These are phyloP conservation scores for Apus apus DNA, from an alignment of 2,113 vertebrate species.

Conservation along the genomic window DNA sequence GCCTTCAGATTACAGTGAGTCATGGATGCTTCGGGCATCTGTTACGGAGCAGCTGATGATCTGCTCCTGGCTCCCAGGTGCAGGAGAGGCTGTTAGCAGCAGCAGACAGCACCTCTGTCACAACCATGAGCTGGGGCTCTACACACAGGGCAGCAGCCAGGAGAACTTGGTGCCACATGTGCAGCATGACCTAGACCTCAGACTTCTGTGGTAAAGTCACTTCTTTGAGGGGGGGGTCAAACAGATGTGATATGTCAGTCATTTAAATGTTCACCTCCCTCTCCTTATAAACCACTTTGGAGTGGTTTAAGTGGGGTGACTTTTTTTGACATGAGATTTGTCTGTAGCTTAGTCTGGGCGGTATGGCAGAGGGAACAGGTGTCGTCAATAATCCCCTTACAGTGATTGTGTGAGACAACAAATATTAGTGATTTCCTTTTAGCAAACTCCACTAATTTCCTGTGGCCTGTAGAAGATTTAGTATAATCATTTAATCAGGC, in stretches of 20 bases:
- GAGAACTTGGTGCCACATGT: not conserved
- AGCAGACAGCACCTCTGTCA: not conserved
- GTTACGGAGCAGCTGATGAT: constrained; percentile 15
- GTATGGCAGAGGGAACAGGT: not conserved
- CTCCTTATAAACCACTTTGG: not conserved
- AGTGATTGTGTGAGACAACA: not conserved
- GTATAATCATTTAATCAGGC: not conserved
- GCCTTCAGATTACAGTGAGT: constrained; percentile 29
- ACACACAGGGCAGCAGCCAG: not conserved
- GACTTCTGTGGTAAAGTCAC: not conserved
- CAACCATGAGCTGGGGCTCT: not conserved
- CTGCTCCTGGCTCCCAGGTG: not conserved
- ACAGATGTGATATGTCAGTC: not conserved
- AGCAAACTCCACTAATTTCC: constrained; percentile 24
- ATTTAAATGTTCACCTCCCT: not conserved
- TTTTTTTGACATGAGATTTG: not conserved
- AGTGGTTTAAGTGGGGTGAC: not conserved
- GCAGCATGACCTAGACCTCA: not conserved
- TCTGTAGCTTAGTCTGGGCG: not conserved
- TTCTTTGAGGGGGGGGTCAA: not conserved
- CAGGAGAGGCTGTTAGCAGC: not conserved
- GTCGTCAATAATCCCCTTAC: not conserved
- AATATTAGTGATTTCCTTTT: constrained; percentile 27
- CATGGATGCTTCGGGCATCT: not conserved
- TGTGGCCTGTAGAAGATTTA: not conserved